These are phyloP conservation scores for Ctenoplectra terminalis DNA, from an alignment of 1,140 invertebrate genomes.

Conservation along the genomic window DNA sequence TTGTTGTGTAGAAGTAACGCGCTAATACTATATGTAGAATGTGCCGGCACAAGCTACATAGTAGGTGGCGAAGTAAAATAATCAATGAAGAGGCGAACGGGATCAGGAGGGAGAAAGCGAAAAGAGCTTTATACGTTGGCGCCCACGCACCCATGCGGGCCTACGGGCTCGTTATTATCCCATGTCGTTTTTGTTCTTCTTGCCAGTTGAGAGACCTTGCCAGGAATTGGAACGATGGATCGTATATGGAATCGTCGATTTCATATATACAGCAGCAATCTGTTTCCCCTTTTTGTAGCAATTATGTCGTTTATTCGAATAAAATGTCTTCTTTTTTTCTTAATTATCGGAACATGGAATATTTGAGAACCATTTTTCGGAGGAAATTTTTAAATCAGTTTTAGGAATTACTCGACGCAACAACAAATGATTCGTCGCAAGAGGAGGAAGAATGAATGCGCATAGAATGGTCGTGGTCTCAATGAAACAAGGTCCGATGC, in stretches of 20 bases:
- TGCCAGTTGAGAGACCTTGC: constrained; percentile 48
- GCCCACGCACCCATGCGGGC: constrained; percentile 54
- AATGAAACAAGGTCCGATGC: constrained; percentile 7
- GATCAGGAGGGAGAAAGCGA: constrained; percentile 51
- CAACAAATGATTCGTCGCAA: neutral
- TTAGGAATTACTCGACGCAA: no score
- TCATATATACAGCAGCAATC: neutral
- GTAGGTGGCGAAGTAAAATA: constrained; percentile 65
- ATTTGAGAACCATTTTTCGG: neutral
- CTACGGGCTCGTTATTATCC: constrained; percentile 46
- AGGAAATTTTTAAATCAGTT: neutral
- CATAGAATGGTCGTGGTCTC: neutral
- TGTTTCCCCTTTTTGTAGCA: neutral
- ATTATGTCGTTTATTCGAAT: neutral
- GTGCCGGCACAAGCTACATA: constrained; percentile 12
- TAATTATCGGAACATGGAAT: neutral
- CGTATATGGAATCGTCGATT: constrained; percentile 26
- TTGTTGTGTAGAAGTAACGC: constrained; percentile 20
- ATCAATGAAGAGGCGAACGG: constrained; percentile 64
- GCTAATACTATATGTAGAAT: constrained; percentile 39
- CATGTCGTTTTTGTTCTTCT: constrained; percentile 55
- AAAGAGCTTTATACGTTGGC: constrained; percentile 50
- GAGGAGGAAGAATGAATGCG: constrained; percentile 8
- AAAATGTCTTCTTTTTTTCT: neutral
- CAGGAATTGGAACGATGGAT: constrained; percentile 33